phyloP scores from a whole-genome alignment of 2,888 invertebrate species.

The Troilus luridus region DNA sequence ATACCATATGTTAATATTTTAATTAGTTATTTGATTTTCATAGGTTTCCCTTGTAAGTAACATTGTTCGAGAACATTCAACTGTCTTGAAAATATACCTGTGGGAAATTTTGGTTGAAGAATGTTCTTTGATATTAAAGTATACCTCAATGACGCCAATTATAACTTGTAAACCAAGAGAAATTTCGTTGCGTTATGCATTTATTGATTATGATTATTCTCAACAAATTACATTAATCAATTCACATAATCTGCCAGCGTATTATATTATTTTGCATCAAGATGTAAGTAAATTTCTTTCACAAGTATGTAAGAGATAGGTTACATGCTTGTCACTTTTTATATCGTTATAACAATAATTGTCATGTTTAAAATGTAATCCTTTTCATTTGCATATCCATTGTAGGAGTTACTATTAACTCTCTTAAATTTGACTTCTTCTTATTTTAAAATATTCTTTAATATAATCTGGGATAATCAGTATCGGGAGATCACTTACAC shows the following conservation, averaged over 20 bases:
- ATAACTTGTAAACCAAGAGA: slow-evolving; percentile 72
- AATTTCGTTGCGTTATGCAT: slow-evolving; percentile 74
- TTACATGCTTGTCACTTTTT: background rate
- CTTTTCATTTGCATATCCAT: too few relatives aligned
- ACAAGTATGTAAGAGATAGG: background rate
- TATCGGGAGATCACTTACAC: too few relatives aligned
- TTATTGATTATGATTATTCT: slow-evolving; percentile 73
- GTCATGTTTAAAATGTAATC: too few relatives aligned
- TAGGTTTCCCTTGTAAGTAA: slow-evolving; percentile 42
- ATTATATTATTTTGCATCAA: slow-evolving; percentile 70
- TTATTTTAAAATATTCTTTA: too few relatives aligned
- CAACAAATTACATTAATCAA: slow-evolving; percentile 72
- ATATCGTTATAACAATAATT: background rate
- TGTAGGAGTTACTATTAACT: too few relatives aligned
- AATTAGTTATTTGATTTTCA: background rate
- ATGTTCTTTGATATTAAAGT: slow-evolving; percentile 71
- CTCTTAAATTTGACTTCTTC: too few relatives aligned
- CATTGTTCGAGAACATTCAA: background rate
- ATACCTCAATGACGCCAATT: slow-evolving; percentile 72
- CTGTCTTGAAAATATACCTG: slow-evolving; percentile 32
- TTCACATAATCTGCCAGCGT: slow-evolving; percentile 71
- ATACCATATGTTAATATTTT: too few relatives aligned
- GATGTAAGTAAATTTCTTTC: slow-evolving; percentile 67
- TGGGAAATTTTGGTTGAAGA: slow-evolving; percentile 50
- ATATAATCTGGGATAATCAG: too few relatives aligned